Base-by-base conservation (phyloP, 2,888 invertebrate genomes). In the Palloptera scutellata region DNA sequence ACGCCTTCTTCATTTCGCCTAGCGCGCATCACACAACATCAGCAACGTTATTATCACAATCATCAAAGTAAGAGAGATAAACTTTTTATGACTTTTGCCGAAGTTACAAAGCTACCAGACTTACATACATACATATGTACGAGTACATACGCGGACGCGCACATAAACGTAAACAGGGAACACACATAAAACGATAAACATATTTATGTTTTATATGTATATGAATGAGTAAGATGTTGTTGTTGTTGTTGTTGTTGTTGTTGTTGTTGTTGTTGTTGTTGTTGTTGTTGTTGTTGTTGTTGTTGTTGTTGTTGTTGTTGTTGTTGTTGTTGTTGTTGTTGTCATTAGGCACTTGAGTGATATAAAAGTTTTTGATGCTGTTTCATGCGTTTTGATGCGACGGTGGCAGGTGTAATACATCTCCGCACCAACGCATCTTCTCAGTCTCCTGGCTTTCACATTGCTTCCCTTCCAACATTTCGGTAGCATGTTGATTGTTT, bases 341-440 rank as follows among this genome's bases (percentile, higher is more conserved):
- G 17, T 20, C 54, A 54, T 54, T 54, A 20, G 48, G 48, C 48
- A 48, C 48, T 48, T 48, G 4, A 15, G 10, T n/a, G 54, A 13
- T 13, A 54, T 54, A 54, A 54, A 54, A 54, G 9, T n/a, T 54
- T 54, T 54, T 54, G 54, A 54, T 54, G 54, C 12, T 12, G 12
- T n/a, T 19, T n/a, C n/a, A 19, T 20, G 20, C 19, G 54, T 19
- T 20, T 54, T 54, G 54, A 54, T 54, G 54, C 20, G 54, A 5
- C 20, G 12, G 54, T 19, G 54, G 19, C 54, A 54, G 54, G 54
- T 54, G 54, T 19, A 19, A 54, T 12, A 19, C 13, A n/a, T 45
- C 45, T 11, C 45, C 10, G 45, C 12, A 45, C 6, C 51, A n/a
- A 4, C 13, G 13, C 13, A 8, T 15, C 51, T 48, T 8, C 15